A percentile compares a stretch with the other conserved stretches of the same genome.
These are phyloP conservation scores for Triplophysa siluroides DNA, from an alignment of 2,113 vertebrate species.

Conservation along the genomic window DNA sequence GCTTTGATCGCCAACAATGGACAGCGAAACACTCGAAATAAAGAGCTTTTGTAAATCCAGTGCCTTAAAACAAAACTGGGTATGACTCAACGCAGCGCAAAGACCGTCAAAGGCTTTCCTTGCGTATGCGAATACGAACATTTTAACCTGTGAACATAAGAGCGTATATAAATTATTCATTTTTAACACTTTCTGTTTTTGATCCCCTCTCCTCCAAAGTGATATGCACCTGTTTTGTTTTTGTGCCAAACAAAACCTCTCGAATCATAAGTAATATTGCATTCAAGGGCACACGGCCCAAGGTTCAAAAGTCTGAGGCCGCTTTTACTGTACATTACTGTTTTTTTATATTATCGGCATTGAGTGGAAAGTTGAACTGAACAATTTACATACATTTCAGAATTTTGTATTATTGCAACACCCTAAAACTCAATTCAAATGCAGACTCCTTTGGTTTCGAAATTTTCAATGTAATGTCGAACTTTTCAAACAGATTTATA, in stretches of 20 bases:
- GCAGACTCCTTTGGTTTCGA: no score
- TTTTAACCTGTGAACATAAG: conserved; percentile 28
- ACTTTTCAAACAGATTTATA: not conserved
- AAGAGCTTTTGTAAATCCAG: conserved; percentile 35
- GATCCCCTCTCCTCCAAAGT: conserved; percentile 1
- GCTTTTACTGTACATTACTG: no score
- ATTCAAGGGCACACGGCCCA: no score
- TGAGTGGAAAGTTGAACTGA: no score
- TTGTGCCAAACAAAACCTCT: not conserved
- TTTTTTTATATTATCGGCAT: no score
- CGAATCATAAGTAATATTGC: no score
- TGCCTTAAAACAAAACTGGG: conserved; percentile 37
- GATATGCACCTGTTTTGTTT: conserved; percentile 15
- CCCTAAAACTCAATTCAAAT: no score
- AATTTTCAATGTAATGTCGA: no score
- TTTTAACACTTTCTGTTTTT: conserved; percentile 12
- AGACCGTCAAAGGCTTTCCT: conserved; percentile 20
- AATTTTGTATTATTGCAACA: no score
- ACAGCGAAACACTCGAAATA: conserved; percentile 29
- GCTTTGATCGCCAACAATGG: conserved; percentile 43
- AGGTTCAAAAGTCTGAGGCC: no score
- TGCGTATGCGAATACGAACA: conserved; percentile 15
- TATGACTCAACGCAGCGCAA: conserved; percentile 28
- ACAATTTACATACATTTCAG: no score
- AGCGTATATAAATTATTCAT: conserved; percentile 27